Evolutionary conservation across 2,888 invertebrate species (phyloP).

Genomic region (Deilephila elpenor): DNA sequence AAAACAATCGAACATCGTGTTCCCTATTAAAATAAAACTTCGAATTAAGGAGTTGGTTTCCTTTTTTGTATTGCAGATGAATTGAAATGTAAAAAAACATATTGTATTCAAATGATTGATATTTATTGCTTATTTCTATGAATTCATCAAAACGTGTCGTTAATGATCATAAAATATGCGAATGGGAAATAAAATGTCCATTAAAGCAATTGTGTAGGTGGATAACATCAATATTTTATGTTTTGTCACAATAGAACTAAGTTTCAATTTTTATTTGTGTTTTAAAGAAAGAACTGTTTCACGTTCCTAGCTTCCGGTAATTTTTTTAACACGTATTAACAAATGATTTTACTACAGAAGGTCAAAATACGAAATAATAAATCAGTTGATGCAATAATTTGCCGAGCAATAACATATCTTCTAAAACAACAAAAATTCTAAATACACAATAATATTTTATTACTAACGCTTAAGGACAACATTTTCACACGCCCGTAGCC

Average conservation of each 20-base stretch:
- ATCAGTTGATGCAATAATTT: neutral
- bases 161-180: slow-evolving; percentile 38
- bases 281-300: too few species aligned
- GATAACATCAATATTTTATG: neutral
- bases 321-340: too few species aligned
- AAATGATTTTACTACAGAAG: too few species aligned
- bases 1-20: too few species aligned
- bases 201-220: neutral
- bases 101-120: neutral
- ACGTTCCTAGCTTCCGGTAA: too few species aligned
- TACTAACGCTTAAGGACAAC: neutral
- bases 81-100: neutral
- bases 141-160: slow-evolving; percentile 34
- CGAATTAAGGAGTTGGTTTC: too few species aligned
- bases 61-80: neutral
- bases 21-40: too few species aligned
- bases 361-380: too few species aligned
- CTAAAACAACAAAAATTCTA: too few species aligned
- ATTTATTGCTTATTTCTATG: neutral
- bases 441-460: too few species aligned
- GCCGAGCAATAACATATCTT: too few species aligned
- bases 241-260: neutral
- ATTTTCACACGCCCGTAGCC: neutral
- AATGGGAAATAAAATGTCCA: slow-evolving; percentile 35
- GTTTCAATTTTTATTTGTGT: neutral